These are phyloP conservation scores for Cinclus mexicanus DNA, from an alignment of 2,113 vertebrate genomes.

Conservation along the genomic window DNA sequence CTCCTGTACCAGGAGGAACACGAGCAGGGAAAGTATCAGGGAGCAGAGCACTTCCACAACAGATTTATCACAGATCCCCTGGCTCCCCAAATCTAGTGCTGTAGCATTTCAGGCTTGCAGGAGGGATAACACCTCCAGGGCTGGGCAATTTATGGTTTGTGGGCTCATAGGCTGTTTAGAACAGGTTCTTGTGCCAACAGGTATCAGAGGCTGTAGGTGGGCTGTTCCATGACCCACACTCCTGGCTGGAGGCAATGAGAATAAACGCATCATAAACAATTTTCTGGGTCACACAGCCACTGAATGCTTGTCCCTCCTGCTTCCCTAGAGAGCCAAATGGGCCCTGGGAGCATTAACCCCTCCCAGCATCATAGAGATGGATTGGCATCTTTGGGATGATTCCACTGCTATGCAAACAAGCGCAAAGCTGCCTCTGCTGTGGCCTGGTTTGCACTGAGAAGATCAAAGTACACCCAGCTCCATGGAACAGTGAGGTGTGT, in stretches of 20 bases:
- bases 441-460: neutral
- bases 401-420: fast-evolving
- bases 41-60: neutral
- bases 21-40: neutral
- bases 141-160: neutral
- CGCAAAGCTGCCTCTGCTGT: neutral
- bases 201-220: neutral
- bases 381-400: neutral
- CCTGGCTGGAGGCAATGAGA: neutral
- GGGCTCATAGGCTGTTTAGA: neutral
- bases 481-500: fast-evolving
- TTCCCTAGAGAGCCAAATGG: neutral
- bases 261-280: neutral
- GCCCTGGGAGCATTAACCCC: neutral
- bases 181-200: neutral
- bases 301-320: neutral
- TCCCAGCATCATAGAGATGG: neutral
- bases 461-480: neutral
- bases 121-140: neutral
- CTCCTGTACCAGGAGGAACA: neutral
- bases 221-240: neutral
- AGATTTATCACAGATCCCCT: neutral
- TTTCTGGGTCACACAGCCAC: neutral
- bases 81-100: neutral
- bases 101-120: neutral